Evolutionary conservation across 1,140 invertebrate species (phyloP).

Genomic region (Dreissena polymorpha): DNA sequence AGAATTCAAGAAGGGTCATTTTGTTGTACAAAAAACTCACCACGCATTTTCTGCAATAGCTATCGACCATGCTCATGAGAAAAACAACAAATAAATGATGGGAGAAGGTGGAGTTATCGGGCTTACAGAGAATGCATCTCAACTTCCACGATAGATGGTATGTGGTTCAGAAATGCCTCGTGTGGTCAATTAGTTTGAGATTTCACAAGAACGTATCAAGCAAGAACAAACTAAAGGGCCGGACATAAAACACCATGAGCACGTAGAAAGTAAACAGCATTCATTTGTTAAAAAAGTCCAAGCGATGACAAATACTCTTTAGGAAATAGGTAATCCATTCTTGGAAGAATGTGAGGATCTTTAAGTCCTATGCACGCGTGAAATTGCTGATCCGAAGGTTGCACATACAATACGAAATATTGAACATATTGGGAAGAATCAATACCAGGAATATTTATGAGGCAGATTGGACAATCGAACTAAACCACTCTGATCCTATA

Average conservation of each 20-base stretch:
- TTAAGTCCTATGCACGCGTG: conserved; percentile 30
- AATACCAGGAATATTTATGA: conserved; percentile 28
- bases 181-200: too few relatives aligned
- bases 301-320: neutral
- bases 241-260: too few relatives aligned
- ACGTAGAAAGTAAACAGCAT: too few relatives aligned
- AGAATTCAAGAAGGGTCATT: neutral
- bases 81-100: conserved; percentile 58
- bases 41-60: conserved; percentile 53
- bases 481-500: conserved; percentile 11
- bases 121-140: conserved; percentile 1
- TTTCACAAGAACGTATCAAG: too few relatives aligned
- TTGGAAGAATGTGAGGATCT: conserved; percentile 49
- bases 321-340: conserved; percentile 58
- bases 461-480: neutral
- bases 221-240: too few relatives aligned
- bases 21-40: conserved; percentile 21
- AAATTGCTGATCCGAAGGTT: conserved; percentile 25
- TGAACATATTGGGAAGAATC: conserved; percentile 14
- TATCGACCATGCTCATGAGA: conserved; percentile 70
- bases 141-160: too few relatives aligned
- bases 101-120: conserved; percentile 64
- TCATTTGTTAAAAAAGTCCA: conserved; percentile 21
- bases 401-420: conserved; percentile 9
- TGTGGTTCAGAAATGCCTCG: too few relatives aligned